phyloP scores from a whole-genome alignment of 2,113 vertebrate species.

The Suricata suricatta region DNA sequence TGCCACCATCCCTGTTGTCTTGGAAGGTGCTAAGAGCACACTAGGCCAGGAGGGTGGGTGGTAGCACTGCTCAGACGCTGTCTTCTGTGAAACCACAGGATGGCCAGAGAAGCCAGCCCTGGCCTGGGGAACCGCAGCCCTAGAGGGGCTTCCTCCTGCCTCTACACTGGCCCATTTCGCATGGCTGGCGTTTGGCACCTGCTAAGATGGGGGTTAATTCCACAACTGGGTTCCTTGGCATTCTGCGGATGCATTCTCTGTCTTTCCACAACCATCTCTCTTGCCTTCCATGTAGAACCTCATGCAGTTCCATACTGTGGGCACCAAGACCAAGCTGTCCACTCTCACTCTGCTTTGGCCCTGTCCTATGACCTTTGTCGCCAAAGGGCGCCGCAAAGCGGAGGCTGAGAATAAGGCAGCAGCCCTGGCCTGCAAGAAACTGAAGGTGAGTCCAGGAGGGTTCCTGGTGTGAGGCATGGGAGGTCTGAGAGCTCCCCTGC shows the following conservation, averaged over 20 bases:
- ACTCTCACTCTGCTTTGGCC: conserved; percentile 93
- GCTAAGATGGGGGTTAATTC: background rate
- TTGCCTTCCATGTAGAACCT: conserved; percentile 85
- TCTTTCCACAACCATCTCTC: background rate
- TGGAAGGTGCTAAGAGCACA: background rate
- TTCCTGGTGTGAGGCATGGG: background rate
- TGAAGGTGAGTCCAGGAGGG: conserved; percentile 88
- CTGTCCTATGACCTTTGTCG: conserved; percentile 91
- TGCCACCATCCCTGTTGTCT: background rate
- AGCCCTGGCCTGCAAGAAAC: conserved; percentile 93
- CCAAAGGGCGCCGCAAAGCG: conserved; percentile 87
- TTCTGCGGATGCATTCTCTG: background rate
- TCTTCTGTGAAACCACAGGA: background rate
- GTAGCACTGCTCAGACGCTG: fast-evolving
- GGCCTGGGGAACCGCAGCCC: fast-evolving
- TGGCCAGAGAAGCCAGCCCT: background rate
- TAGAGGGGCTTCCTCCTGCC: background rate
- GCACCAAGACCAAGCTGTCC: conserved; percentile 91
- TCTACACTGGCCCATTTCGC: fast-evolving
- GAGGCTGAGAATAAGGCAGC: conserved; percentile 92
- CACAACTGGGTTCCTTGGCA: background rate
- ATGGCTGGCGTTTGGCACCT: background rate
- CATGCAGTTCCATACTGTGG: conserved; percentile 88
- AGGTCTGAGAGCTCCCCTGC: no score
- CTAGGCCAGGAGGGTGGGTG: background rate